Conservation (phyloP, 30 jellyfish, hydroid and myxozoan species). For the Calvadosia cruxmelitensis region DNA sequence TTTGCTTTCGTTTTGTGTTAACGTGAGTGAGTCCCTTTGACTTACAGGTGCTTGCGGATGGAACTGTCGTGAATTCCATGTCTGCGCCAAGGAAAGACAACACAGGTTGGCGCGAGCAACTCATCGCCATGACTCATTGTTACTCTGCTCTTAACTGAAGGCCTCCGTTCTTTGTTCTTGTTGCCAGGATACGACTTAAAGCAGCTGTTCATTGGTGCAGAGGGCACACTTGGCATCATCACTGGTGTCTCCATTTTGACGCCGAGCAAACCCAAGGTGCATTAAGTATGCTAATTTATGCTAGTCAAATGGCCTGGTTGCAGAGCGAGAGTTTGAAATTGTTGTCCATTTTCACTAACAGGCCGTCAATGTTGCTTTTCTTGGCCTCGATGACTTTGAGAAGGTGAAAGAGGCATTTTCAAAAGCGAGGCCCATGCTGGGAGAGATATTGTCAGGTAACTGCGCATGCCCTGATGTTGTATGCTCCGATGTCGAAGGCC, state of each 20-base stretch:
- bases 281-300: too few relatives aligned
- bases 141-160: too few relatives aligned
- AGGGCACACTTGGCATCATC: slow-evolving; percentile 83
- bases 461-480: neutral
- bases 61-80: slow-evolving; percentile 72
- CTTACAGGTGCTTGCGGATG: slow-evolving; percentile 83
- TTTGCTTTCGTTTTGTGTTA: neutral
- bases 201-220: slow-evolving; percentile 89
- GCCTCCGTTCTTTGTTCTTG: neutral
- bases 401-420: slow-evolving; percentile 54
- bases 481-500: too few relatives aligned
- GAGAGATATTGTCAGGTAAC: slow-evolving; percentile 91
- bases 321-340: neutral
- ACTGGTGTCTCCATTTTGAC: slow-evolving; percentile 65
- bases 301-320: too few relatives aligned
- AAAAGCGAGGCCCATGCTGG: slow-evolving; percentile 68
- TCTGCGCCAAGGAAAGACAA: slow-evolving; percentile 83
- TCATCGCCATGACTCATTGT: too few relatives aligned
- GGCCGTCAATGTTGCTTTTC: slow-evolving; percentile 72
- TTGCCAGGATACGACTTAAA: slow-evolving; percentile 76
- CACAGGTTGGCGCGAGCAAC: slow-evolving; percentile 45
- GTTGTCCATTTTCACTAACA: slow-evolving; percentile 2
- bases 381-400: slow-evolving; percentile 71
- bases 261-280: slow-evolving; percentile 72
- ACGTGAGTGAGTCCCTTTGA: neutral